Conservation (phyloP, 2,113 vertebrate genomes). For the Cisticola juncidis region DNA sequence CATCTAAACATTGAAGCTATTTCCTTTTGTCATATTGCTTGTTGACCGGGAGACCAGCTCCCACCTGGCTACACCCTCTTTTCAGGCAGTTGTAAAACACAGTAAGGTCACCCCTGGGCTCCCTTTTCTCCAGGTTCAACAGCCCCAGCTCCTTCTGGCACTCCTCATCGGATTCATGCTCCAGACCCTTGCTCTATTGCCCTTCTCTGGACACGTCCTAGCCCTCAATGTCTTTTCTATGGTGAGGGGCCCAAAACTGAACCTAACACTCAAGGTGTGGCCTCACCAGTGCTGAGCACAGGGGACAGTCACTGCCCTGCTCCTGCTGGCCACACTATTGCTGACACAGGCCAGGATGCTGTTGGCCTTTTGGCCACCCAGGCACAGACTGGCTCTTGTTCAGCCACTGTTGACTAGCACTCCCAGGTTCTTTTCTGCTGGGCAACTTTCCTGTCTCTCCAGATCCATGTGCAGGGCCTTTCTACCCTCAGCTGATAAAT, state of each 20-base stretch:
- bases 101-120: fast-evolving
- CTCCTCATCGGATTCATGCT: background rate
- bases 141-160: background rate
- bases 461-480: background rate
- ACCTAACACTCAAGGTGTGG: fast-evolving
- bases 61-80: fast-evolving
- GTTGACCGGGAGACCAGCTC: background rate
- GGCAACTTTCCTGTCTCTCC: background rate
- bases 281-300: background rate
- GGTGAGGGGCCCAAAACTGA: background rate
- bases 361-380: background rate
- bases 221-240: background rate
- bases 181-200: fast-evolving
- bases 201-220: fast-evolving
- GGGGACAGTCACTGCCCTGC: background rate
- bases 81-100: fast-evolving
- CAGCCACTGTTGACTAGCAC: fast-evolving
- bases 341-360: background rate
- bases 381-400: background rate
- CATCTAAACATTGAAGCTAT: background rate
- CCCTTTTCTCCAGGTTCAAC: background rate
- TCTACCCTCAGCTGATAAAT: background rate
- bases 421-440: background rate
- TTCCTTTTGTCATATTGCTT: background rate
- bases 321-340: background rate